Percentiles rank a stretch among this genome's conserved stretches.
Conservation (phyloP, 30 jellyfish, hydroid and myxozoan species). For the Hydractinia symbiolongicarpus region DNA sequence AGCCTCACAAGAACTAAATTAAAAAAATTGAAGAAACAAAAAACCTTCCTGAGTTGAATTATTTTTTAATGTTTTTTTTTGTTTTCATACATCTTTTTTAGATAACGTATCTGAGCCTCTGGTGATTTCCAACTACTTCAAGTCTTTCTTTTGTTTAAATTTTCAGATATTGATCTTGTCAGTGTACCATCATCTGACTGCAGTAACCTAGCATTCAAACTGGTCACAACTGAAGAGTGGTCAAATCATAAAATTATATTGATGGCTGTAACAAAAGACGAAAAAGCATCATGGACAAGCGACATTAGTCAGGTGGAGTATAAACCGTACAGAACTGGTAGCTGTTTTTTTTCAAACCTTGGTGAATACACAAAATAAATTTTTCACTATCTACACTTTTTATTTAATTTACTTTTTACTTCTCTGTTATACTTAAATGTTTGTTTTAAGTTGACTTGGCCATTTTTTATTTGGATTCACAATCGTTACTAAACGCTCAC, state of each 20-base stretch:
- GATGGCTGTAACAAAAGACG: constrained; percentile 62
- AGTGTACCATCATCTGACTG: constrained; percentile 52
- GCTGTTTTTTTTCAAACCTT: too few species aligned
- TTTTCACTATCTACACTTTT: too few species aligned
- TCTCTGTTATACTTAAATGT: too few species aligned
- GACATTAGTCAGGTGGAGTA: constrained; percentile 62
- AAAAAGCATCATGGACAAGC: constrained; percentile 76
- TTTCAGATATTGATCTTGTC: constrained; percentile 50
- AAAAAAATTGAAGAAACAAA: too few species aligned
- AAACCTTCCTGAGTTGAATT: too few species aligned
- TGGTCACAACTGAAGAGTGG: constrained; percentile 42
- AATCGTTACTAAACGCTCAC: too few species aligned
- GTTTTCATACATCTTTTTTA: neutral
- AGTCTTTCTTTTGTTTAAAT: neutral
- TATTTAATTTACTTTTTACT: too few species aligned
- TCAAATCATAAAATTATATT: constrained; percentile 41
- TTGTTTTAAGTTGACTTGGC: too few species aligned
- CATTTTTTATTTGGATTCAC: too few species aligned
- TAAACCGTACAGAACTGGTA: too few species aligned
- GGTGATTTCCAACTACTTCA: neutral
- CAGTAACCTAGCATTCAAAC: constrained; percentile 47
- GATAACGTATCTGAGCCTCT: neutral
- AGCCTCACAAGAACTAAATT: too few species aligned
- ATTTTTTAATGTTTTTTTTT: neutral
- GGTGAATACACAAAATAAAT: too few species aligned